A percentile compares a stretch with the other conserved stretches of the same genome.
These are phyloP conservation scores for Passer domesticus DNA, from an alignment of 2,113 vertebrate species.

Conservation along the genomic window DNA sequence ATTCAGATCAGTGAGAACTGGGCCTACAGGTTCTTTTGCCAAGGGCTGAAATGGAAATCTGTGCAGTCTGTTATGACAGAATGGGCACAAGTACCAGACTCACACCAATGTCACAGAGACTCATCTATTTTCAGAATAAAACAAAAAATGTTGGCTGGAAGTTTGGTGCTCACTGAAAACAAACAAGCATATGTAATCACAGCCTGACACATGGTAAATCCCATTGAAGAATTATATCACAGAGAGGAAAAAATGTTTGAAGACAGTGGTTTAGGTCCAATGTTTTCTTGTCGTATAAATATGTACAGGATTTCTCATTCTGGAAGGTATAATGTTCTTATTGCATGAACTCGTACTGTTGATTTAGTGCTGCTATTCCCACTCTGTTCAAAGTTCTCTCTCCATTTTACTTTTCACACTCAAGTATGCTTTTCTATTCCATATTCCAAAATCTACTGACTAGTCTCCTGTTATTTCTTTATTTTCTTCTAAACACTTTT, in stretches of 20 bases:
- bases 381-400: background rate
- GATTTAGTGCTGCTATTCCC: background rate
- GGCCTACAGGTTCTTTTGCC: background rate
- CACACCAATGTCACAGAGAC: background rate
- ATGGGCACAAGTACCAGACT: background rate
- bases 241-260: background rate
- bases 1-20: background rate
- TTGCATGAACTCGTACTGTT: background rate
- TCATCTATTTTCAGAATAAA: slow-evolving; percentile 19
- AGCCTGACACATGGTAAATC: background rate
- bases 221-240: background rate
- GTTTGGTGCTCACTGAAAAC: background rate
- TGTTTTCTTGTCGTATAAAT: background rate
- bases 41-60: slow-evolving; percentile 36
- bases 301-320: background rate
- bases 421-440: background rate
- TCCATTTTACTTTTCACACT: background rate
- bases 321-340: background rate
- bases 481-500: background rate
- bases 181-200: slow-evolving; percentile 1
- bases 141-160: slow-evolving; percentile 17
- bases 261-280: background rate
- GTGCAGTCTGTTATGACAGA: background rate
- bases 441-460: background rate
- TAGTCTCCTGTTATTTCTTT: background rate